These are phyloP conservation scores for Lasioglossum vierecki DNA, from an alignment of 2,888 invertebrate genomes.

Conservation along the genomic window DNA sequence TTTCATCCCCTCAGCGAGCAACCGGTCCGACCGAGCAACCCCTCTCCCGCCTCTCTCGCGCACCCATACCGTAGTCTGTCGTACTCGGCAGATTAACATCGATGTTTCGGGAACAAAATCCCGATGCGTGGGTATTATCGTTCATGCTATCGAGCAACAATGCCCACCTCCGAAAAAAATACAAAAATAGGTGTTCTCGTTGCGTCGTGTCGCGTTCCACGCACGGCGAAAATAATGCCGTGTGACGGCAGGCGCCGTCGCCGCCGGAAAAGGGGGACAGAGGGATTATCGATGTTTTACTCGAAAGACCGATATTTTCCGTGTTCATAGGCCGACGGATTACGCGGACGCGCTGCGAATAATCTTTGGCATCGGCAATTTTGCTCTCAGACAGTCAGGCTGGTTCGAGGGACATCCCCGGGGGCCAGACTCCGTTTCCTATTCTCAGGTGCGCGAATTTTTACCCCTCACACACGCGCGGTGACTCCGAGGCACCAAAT, in stretches of 20 bases:
- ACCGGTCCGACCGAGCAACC: not conserved
- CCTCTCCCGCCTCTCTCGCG: not conserved
- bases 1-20: conserved; percentile 55
- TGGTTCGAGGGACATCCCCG: conserved; percentile 36
- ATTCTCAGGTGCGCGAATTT: not conserved
- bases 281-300: conserved; percentile 59
- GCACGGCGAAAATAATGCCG: conserved; percentile 35
- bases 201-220: conserved; percentile 25
- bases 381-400: conserved; percentile 53
- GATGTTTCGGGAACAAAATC: conserved; percentile 51
- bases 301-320: conserved; percentile 57
- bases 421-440: not conserved
- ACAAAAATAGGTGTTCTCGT: conserved; percentile 15
- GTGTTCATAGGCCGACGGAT: conserved; percentile 36
- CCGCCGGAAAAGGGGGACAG: conserved; percentile 24
- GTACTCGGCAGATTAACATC: conserved; percentile 65
- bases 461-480: not conserved
- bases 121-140: conserved; percentile 64
- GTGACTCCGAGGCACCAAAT: too few species aligned
- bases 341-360: conserved; percentile 24
- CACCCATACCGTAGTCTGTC: not conserved
- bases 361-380: conserved; percentile 56
- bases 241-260: conserved; percentile 34
- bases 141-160: conserved; percentile 56
- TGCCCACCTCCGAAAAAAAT: conserved; percentile 9